phyloP scores from a whole-genome alignment of 2,113 vertebrate genomes.

The Gadus macrocephalus region DNA sequence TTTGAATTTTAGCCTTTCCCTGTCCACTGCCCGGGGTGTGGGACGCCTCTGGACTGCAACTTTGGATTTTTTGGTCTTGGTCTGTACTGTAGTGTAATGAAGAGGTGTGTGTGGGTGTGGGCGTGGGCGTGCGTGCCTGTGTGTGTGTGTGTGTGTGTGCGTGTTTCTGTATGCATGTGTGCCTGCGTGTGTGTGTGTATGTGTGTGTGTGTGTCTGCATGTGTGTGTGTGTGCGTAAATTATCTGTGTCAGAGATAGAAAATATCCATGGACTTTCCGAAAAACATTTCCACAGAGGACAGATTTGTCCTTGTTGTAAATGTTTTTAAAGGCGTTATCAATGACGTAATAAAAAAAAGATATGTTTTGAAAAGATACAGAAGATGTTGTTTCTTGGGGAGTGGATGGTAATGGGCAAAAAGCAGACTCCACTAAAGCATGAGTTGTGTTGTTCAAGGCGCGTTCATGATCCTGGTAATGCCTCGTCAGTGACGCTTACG shows the following conservation, averaged over 20 bases:
- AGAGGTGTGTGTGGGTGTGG: slow-evolving; percentile 31
- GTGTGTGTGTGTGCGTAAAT: neutral
- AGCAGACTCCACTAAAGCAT: too few relatives aligned
- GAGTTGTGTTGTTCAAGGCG: neutral
- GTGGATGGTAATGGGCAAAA: too few relatives aligned
- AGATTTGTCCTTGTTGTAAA: slow-evolving; percentile 46
- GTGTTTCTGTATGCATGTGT: too few relatives aligned
- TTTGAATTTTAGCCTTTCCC: too few relatives aligned
- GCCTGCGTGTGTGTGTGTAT: too few relatives aligned
- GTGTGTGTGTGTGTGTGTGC: too few relatives aligned
- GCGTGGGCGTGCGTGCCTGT: slow-evolving; percentile 10
- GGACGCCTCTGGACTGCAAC: too few relatives aligned
- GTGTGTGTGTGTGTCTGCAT: too few relatives aligned
- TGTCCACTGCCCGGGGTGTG: too few relatives aligned
- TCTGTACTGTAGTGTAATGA: slow-evolving; percentile 51
- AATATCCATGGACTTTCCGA: slow-evolving; percentile 46
- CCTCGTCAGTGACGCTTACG: too few relatives aligned
- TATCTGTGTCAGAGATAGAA: slow-evolving; percentile 3
- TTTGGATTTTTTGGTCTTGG: slow-evolving; percentile 17
- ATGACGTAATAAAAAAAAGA: neutral
- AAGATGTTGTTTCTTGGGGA: slow-evolving; percentile 47
- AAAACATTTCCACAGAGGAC: slow-evolving; percentile 40
- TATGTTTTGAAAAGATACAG: slow-evolving; percentile 24
- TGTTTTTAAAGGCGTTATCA: slow-evolving; percentile 55
- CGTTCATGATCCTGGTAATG: too few relatives aligned